Conservation (phyloP, 2,113 vertebrate genomes). For the Miniopterus natalensis region DNA sequence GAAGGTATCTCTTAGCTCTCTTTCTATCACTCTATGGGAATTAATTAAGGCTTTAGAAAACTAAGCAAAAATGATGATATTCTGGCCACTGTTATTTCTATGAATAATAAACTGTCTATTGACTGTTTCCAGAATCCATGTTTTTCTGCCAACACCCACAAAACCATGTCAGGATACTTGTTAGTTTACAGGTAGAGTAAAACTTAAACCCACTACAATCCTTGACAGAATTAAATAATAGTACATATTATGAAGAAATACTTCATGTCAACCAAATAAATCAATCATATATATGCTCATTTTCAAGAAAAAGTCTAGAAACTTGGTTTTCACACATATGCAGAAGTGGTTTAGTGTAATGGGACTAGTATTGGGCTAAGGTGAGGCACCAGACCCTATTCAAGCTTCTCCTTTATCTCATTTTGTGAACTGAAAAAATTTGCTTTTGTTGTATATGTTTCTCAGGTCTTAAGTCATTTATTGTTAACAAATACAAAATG, state of each 20-base stretch:
- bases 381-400: neutral
- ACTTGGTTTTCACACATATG: neutral
- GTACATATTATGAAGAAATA: neutral
- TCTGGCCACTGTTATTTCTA: neutral
- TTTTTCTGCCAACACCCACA: neutral
- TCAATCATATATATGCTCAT: neutral
- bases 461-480: neutral
- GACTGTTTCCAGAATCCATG: neutral
- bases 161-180: neutral
- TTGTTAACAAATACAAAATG: neutral
- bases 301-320: conserved; percentile 11
- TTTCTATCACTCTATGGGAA: neutral
- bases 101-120: neutral
- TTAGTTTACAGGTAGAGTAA: neutral
- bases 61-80: neutral
- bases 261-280: neutral
- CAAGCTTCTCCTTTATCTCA: neutral
- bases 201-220: neutral
- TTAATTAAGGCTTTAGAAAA: neutral
- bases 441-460: neutral
- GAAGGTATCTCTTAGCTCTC: neutral
- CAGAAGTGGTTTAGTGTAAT: neutral
- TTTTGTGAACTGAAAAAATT: neutral
- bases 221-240: neutral
- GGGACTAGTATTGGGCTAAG: neutral